A percentile compares a stretch with the other conserved stretches of the same genome.
Conservation (phyloP, 2,797 vertebrate genomes). For the Petrocephalus schoutedeni region DNA sequence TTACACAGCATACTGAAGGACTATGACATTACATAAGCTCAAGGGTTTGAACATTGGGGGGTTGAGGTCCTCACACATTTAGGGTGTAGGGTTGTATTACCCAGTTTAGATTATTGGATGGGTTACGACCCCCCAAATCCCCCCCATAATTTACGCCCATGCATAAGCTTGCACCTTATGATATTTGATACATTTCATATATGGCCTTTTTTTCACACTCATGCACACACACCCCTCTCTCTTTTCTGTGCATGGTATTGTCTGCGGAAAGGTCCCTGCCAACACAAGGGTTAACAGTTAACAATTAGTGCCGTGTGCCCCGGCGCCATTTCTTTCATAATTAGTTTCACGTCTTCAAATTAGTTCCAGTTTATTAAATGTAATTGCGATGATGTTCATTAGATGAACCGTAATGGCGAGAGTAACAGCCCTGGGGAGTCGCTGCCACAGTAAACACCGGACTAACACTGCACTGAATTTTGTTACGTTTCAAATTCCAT, state of each 20-base stretch:
- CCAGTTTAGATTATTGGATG: too few species aligned
- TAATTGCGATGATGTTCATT: slow-evolving; percentile 4
- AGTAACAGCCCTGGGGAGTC: background rate
- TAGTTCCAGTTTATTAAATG: background rate
- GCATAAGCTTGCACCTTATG: background rate
- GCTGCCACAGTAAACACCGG: background rate
- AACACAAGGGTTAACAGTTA: background rate
- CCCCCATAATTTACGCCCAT: too few species aligned
- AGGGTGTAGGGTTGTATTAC: too few species aligned
- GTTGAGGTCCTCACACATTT: too few species aligned
- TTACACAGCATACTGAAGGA: background rate
- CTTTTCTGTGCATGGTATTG: background rate
- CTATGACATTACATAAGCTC: background rate
- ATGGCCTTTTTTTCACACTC: background rate
- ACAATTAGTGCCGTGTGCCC: background rate
- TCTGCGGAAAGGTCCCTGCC: background rate
- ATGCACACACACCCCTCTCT: background rate
- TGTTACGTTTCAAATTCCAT: slow-evolving; percentile 1
- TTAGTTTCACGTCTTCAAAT: background rate
- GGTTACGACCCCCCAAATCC: too few species aligned
- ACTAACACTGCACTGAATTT: background rate
- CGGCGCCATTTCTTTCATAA: background rate
- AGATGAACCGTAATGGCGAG: background rate
- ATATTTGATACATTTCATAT: background rate
- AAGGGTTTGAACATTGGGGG: too few species aligned